Evolutionary conservation across 2,888 invertebrate genomes (phyloP).

Genomic region (Girardia tigrina): DNA sequence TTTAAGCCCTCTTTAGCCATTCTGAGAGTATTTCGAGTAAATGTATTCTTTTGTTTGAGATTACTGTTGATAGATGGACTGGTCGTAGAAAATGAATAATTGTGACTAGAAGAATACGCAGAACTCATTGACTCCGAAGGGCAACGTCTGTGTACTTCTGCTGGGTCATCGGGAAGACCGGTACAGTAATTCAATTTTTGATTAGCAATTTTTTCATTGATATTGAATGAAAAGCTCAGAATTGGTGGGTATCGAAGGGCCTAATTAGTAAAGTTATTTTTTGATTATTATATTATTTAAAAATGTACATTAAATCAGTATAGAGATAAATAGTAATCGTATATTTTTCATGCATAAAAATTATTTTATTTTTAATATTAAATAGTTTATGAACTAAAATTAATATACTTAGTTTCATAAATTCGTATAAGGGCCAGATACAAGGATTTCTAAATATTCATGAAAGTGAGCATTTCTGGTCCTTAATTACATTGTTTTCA

Average conservation of each 20-base stretch:
- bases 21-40: background rate
- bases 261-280: background rate
- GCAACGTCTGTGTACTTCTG: background rate
- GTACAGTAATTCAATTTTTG: constrained; percentile 11
- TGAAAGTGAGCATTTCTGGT: no score
- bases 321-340: no score
- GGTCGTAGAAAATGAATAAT: constrained; percentile 24
- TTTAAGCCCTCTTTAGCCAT: background rate
- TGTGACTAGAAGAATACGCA: constrained; percentile 10
- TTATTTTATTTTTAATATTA: no score
- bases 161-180: background rate
- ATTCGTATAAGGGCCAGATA: no score
- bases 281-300: no score
- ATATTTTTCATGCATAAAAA: no score
- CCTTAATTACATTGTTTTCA: no score
- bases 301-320: no score
- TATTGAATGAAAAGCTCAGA: background rate
- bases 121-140: background rate
- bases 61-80: constrained; percentile 20
- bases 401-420: no score
- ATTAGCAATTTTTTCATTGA: background rate
- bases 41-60: constrained; percentile 6
- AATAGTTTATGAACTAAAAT: no score
- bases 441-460: no score
- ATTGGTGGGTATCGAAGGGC: background rate